Base-by-base conservation (phyloP, 1,140 invertebrate species). In the Drosophila ironensis region DNA sequence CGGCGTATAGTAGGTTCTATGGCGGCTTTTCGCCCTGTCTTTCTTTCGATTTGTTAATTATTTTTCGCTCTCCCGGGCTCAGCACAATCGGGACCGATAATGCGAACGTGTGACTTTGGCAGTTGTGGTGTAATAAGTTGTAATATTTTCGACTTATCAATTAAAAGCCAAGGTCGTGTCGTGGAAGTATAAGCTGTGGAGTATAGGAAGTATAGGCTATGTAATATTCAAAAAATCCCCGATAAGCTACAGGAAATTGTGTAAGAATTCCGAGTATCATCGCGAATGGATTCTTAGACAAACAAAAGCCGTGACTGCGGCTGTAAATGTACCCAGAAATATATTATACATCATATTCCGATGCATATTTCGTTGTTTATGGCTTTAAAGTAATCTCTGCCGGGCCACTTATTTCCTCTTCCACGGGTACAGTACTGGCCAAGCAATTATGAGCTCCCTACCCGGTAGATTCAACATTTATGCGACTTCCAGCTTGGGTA, bases 11-110 rank as follows among this genome's bases (percentile, higher is more conserved):
- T n/a, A n/a, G n/a, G n/a, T n/a, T n/a, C n/a, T n/a, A n/a, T n/a
- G n/a, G n/a, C n/a, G n/a, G n/a, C n/a, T n/a, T 40, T 48, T 47
- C 28, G 20, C 44, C 4, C 48, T 14, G 38, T 14, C 42, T 50
- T 42, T 17, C 16, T 16, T 24, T 46, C 20, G 20, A 3, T 22
- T 22, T 22, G 2, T 22, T 22, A 3, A n/a, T 22, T 22, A 22
- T 22, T 22, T n/a, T n/a, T n/a, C n/a, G n/a, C n/a, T n/a, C n/a
- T n/a, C n/a, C n/a, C n/a, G n/a, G n/a, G n/a, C n/a, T n/a, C n/a
- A n/a, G n/a, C n/a, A n/a, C n/a, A n/a, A n/a, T n/a, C n/a, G n/a
- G n/a, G n/a, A n/a, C n/a, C n/a, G n/a, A n/a, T n/a, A n/a, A n/a
- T n/a, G n/a, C n/a, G n/a, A n/a, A n/a, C n/a, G n/a, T n/a, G n/a